Percentiles rank a stretch among this genome's conserved stretches.
Evolutionary conservation across 2,113 vertebrate genomes (phyloP).

Genomic region (Bos indicus): DNA sequence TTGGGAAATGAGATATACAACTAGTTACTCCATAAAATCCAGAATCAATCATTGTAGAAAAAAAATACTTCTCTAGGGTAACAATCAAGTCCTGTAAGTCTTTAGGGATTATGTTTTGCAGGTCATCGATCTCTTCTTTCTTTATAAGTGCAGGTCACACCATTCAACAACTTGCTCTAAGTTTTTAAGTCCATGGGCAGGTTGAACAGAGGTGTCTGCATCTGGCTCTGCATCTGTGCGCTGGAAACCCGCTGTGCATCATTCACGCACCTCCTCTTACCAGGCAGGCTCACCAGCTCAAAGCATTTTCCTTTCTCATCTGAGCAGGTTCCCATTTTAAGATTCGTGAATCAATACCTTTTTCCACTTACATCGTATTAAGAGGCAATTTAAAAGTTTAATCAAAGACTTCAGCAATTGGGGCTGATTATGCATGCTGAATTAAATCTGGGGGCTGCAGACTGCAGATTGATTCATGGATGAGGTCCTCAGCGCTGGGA

Average conservation of each 20-base stretch:
- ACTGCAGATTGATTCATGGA: conserved; percentile 3
- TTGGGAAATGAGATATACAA: not conserved
- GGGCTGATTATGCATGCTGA: conserved; percentile 49
- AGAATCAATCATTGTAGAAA: not conserved
- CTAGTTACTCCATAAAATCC: not conserved
- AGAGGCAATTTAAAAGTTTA: conserved; percentile 62
- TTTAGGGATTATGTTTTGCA: not conserved
- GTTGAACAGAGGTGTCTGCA: not conserved
- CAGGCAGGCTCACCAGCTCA: not conserved
- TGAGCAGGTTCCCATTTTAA: conserved; percentile 52
- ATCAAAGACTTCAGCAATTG: conserved; percentile 57
- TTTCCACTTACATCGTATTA: conserved; percentile 57
- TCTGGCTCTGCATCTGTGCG: not conserved
- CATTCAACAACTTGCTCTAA: not conserved
- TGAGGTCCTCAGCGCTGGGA: conserved; percentile 22
- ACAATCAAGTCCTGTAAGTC: not conserved
- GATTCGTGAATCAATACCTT: conserved; percentile 55
- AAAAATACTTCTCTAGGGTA: not conserved
- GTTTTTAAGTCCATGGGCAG: not conserved
- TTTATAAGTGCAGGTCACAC: not conserved
- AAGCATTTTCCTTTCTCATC: conserved; percentile 39
- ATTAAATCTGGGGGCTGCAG: conserved; percentile 44
- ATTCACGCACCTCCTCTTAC: not conserved
- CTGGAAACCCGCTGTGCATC: not conserved
- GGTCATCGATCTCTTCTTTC: not conserved